phyloP scores from a whole-genome alignment of 2,797 vertebrate species.

The Spinibarbus caldwelli region DNA sequence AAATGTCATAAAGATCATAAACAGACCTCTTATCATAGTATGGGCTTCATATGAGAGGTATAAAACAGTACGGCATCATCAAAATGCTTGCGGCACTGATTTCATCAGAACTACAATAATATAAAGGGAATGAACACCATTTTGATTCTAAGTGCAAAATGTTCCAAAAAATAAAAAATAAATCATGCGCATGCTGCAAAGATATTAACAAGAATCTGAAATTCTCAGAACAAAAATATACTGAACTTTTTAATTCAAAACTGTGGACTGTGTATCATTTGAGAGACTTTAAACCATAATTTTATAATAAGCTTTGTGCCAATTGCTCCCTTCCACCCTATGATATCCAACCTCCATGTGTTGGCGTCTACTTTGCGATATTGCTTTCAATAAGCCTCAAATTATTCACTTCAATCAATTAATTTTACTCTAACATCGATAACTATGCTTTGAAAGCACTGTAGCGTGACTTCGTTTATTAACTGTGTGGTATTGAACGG shows the following conservation, averaged over 20 bases:
- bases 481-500: conserved; percentile 54
- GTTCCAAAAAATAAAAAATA: too few relatives aligned
- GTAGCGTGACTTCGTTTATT: conserved; percentile 51
- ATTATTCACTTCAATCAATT: conserved; percentile 36
- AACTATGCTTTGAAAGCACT: conserved; percentile 45
- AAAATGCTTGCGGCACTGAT: conserved; percentile 2
- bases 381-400: conserved; percentile 36
- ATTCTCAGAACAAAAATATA: background rate
- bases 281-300: conserved; percentile 3
- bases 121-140: background rate
- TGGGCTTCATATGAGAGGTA: background rate
- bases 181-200: background rate
- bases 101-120: background rate
- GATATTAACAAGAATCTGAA: background rate
- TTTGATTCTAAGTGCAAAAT: background rate
- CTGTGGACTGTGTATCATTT: background rate
- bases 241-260: background rate
- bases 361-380: conserved; percentile 38
- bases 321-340: conserved; percentile 44
- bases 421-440: conserved; percentile 47
- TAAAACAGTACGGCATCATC: background rate
- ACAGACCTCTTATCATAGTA: background rate
- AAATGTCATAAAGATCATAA: background rate
- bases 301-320: conserved; percentile 42
- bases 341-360: conserved; percentile 32